phyloP scores from a whole-genome alignment of 2,113 vertebrate species.

The Sarotherodon lohbergeri region DNA sequence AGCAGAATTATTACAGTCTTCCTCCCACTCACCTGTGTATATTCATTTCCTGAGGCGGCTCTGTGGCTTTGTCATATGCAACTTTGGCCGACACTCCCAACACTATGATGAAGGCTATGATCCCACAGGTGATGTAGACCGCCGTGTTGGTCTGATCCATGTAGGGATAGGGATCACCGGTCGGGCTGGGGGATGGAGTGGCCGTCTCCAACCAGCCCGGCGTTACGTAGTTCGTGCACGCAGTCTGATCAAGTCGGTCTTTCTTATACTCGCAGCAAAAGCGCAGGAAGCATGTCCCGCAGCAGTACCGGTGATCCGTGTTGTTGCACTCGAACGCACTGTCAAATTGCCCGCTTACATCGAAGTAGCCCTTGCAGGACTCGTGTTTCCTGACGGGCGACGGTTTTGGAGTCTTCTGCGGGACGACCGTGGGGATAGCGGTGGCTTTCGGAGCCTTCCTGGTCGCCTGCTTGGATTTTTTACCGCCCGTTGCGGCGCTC shows the following conservation, averaged over 20 bases:
- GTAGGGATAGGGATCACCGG: constrained; percentile 84
- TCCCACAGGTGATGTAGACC: constrained; percentile 96
- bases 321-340: constrained; percentile 97
- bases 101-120: constrained; percentile 94
- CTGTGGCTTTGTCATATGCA: constrained; percentile 95
- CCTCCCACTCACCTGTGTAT: constrained; percentile 89
- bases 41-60: constrained; percentile 98
- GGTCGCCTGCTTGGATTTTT: constrained; percentile 60
- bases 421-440: constrained; percentile 40
- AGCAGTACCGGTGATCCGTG: constrained; percentile 96
- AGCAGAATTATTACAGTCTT: neutral
- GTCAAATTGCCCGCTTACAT: constrained; percentile 97
- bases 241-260: constrained; percentile 89
- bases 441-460: constrained; percentile 63
- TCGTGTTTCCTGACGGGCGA: constrained; percentile 75
- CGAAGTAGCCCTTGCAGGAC: constrained; percentile 94
- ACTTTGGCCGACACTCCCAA: constrained; percentile 94
- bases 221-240: constrained; percentile 88
- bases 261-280: constrained; percentile 97
- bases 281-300: constrained; percentile 95
- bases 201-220: constrained; percentile 85
- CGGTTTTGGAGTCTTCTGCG: constrained; percentile 57
- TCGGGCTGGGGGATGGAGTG: constrained; percentile 71
- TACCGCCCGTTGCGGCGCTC: constrained; percentile 61
- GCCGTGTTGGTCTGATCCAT: constrained; percentile 96